These are phyloP conservation scores for Pasiphila rectangulata DNA, from an alignment of 2,888 invertebrate genomes.

Conservation along the genomic window DNA sequence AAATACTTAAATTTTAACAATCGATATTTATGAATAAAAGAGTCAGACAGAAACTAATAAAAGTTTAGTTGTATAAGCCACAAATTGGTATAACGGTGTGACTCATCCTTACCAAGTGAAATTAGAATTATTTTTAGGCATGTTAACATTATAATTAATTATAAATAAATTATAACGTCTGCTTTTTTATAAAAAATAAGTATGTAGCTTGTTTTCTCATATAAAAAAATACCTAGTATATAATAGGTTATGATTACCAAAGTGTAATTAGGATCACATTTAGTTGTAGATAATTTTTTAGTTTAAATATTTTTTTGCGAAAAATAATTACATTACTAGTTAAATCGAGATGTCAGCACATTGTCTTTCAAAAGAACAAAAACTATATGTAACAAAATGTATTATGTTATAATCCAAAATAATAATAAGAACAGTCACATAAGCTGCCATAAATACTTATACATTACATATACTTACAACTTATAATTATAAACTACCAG, in stretches of 20 bases:
- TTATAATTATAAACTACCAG: conserved; percentile 35
- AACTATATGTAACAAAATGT: background rate
- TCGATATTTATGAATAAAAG: too few species aligned
- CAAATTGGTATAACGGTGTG: too few species aligned
- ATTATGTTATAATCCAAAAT: background rate
- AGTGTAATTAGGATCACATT: conserved; percentile 75
- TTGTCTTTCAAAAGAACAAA: too few species aligned
- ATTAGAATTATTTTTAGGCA: conserved; percentile 33
- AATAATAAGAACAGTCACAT: conserved; percentile 14
- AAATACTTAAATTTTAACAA: too few species aligned
- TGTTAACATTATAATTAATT: conserved; percentile 24
- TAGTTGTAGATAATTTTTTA: conserved; percentile 52
- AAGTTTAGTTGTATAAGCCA: too few species aligned
- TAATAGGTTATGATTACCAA: conserved; percentile 77
- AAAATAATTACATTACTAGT: background rate
- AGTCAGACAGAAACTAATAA: too few species aligned
- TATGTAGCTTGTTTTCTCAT: conserved; percentile 47
- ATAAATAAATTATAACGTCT: conserved; percentile 22
- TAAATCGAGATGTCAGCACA: too few species aligned
- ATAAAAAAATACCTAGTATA: conserved; percentile 54
- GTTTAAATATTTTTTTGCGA: conserved; percentile 11
- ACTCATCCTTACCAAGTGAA: conserved; percentile 27
- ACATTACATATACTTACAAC: conserved; percentile 16
- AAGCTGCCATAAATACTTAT: conserved; percentile 40
- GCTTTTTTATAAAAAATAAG: conserved; percentile 20